Evolutionary conservation across 2,113 vertebrate genomes (phyloP).

Genomic region (Neopipo cinnamomea): DNA sequence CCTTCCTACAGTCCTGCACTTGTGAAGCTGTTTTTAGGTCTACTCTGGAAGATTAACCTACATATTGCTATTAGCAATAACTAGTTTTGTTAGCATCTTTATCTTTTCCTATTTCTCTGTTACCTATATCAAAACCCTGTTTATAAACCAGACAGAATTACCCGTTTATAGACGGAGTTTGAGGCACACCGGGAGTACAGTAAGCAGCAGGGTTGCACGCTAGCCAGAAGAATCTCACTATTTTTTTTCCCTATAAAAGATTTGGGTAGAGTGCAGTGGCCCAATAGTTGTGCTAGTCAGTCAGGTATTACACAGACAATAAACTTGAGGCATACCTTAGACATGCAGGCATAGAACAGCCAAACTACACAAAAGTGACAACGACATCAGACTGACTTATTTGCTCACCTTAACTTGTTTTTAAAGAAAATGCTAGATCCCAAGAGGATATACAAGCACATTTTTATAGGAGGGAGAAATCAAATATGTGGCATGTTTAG

Average conservation of each 20-base stretch:
- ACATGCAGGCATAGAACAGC: background rate
- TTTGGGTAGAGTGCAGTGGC: background rate
- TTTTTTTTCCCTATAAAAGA: background rate
- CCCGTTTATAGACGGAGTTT: background rate
- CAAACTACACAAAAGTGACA: background rate
- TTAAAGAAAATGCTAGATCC: background rate
- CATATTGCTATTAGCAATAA: background rate
- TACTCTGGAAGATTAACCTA: background rate
- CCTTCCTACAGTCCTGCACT: background rate
- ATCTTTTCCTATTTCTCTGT: background rate
- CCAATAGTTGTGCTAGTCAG: background rate
- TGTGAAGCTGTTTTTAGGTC: background rate
- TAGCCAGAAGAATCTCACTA: background rate
- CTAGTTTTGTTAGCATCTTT: background rate
- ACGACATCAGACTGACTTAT: background rate
- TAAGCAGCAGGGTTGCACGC: background rate
- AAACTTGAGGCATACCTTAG: background rate
- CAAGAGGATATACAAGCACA: background rate
- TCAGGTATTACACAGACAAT: background rate
- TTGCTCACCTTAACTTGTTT: background rate
- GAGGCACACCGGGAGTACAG: background rate
- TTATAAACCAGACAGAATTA: background rate
- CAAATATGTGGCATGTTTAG: background rate
- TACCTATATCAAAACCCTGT: background rate
- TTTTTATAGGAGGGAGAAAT: background rate